phyloP scores from a whole-genome alignment of 2,888 invertebrate species.

The Lasioglossum leucozonium region DNA sequence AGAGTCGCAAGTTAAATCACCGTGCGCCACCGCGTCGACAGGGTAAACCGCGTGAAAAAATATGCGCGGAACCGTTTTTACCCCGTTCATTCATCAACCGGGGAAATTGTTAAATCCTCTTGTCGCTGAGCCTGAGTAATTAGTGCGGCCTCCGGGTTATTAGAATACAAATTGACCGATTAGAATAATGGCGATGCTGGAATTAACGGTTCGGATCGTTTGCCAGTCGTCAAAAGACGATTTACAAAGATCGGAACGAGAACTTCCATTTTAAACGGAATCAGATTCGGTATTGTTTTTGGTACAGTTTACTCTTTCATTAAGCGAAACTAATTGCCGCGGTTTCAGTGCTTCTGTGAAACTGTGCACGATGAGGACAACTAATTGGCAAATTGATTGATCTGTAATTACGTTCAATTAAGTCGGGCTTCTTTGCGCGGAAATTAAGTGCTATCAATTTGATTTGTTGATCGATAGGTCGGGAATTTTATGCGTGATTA shows the following conservation, averaged over 20 bases:
- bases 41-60: constrained; percentile 25
- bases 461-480: background rate
- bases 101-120: constrained; percentile 22
- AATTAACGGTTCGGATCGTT: background rate
- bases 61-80: constrained; percentile 29
- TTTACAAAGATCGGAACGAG: background rate
- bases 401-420: background rate
- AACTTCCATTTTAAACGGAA: background rate
- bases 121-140: constrained; percentile 29
- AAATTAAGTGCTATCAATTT: background rate
- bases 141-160: constrained; percentile 12
- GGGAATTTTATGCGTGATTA: background rate
- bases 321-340: background rate
- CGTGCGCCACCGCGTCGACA: background rate
- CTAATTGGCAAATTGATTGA: background rate
- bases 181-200: background rate
- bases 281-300: background rate
- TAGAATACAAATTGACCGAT: constrained; percentile 14
- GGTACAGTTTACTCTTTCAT: background rate
- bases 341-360: background rate
- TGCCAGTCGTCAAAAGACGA: background rate
- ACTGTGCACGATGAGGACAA: background rate
- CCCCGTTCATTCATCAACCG: constrained; percentile 35
- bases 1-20: background rate
- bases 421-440: background rate